Percentiles rank a stretch among this genome's conserved stretches.
Conservation (phyloP, 2,888 invertebrate species). For the Sabellastarte sp. region DNA sequence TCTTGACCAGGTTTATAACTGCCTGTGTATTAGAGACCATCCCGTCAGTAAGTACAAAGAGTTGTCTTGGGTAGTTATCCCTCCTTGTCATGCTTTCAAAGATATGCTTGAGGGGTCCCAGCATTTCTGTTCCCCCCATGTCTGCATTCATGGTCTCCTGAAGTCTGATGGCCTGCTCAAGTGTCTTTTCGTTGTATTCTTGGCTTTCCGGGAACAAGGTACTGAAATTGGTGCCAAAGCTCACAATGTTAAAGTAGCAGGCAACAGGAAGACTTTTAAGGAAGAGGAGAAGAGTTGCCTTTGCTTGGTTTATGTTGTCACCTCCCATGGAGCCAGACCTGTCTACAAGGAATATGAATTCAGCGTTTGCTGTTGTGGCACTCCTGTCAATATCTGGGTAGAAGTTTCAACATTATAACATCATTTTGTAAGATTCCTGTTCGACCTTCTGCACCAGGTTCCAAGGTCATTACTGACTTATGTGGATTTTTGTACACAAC, state of each 20-base stretch:
- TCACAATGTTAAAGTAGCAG: slow-evolving; percentile 41
- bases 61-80: too few species aligned
- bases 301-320: slow-evolving; percentile 35
- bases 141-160: slow-evolving; percentile 40
- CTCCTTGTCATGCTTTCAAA: too few species aligned
- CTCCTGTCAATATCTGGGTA: slow-evolving; percentile 6
- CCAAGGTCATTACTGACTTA: too few species aligned
- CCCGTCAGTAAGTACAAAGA: slow-evolving; percentile 53
- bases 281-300: slow-evolving; percentile 39
- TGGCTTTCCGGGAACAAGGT: slow-evolving; percentile 39
- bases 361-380: slow-evolving; percentile 7
- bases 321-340: slow-evolving; percentile 35
- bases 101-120: too few species aligned
- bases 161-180: slow-evolving; percentile 32
- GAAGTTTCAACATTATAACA: slow-evolving; percentile 17
- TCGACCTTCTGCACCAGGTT: too few species aligned
- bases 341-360: slow-evolving; percentile 23
- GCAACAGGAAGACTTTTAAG: slow-evolving; percentile 44
- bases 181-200: slow-evolving; percentile 36
- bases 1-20: slow-evolving; percentile 39
- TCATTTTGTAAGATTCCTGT: slow-evolving; percentile 15
- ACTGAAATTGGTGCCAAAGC: slow-evolving; percentile 37
- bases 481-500: too few species aligned
- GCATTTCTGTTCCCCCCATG: slow-evolving; percentile 53
- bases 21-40: slow-evolving; percentile 46